Conservation (phyloP, 2,888 invertebrate species). For the Drosophila algonquin region DNA sequence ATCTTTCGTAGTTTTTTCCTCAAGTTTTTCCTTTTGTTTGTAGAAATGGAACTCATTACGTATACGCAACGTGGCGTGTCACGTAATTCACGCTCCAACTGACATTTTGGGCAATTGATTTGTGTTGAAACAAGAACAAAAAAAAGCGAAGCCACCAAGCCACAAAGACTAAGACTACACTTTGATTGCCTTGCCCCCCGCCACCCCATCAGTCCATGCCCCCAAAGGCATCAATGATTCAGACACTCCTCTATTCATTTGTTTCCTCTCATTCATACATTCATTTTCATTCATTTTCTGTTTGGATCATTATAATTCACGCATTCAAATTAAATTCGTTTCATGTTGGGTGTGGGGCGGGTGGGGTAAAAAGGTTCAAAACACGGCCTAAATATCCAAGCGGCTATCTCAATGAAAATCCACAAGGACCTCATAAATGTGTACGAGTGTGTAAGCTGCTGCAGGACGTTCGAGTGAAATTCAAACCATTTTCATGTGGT, state of each 20-base stretch:
- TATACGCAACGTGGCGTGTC: slow-evolving; percentile 69
- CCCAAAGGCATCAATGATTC: not conserved
- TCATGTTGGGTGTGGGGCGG: slow-evolving; percentile 4
- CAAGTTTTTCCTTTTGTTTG: slow-evolving; percentile 11
- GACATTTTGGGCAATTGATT: slow-evolving; percentile 65
- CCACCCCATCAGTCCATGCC: not conserved
- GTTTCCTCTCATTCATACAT: slow-evolving; percentile 33
- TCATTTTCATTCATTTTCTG: slow-evolving; percentile 30
- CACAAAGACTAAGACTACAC: not conserved
- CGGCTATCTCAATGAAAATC: slow-evolving; percentile 76
- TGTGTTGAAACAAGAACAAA: slow-evolving; percentile 43
- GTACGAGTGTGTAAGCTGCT: slow-evolving; percentile 41
- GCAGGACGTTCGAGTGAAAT: slow-evolving; percentile 43
- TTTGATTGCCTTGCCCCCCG: not conserved
- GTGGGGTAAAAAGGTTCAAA: slow-evolving; percentile 39
- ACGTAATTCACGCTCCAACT: slow-evolving; percentile 63
- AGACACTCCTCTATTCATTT: not conserved
- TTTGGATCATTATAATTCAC: slow-evolving; percentile 30
- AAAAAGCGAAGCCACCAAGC: slow-evolving; percentile 4
- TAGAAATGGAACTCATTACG: slow-evolving; percentile 67
- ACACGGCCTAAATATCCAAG: slow-evolving; percentile 62
- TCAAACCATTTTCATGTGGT: slow-evolving; percentile 66
- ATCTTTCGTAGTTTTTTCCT: slow-evolving; percentile 1
- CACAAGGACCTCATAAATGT: slow-evolving; percentile 79
- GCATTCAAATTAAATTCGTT: slow-evolving; percentile 69